These are phyloP conservation scores for Apodemia mormo DNA, from an alignment of 2,888 invertebrate species.

Conservation along the genomic window DNA sequence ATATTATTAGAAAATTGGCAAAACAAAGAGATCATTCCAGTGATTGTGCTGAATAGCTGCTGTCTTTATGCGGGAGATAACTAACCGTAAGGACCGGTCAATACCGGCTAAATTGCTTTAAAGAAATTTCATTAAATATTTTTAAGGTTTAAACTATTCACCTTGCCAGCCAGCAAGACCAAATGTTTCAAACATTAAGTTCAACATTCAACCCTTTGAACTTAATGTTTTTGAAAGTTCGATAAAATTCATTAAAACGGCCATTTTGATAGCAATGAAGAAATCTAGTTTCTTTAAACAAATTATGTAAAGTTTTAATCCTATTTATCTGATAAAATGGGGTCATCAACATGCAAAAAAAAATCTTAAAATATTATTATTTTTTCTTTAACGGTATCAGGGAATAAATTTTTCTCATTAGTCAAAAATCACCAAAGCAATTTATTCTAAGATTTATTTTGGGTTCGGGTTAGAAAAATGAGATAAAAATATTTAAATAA, in stretches of 20 bases:
- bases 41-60: not conserved
- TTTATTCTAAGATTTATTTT: conserved; percentile 36
- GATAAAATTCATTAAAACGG: too few species aligned
- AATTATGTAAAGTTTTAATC: not conserved
- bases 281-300: too few species aligned
- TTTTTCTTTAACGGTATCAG: not conserved
- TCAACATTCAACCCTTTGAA: too few species aligned
- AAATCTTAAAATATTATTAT: not conserved
- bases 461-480: conserved; percentile 27
- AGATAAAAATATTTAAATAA: conserved; percentile 33
- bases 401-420: conserved; percentile 38
- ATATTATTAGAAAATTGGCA: conserved; percentile 39
- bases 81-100: too few species aligned
- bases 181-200: too few species aligned
- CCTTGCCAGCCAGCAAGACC: too few species aligned
- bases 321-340: not conserved
- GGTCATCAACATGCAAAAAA: not conserved
- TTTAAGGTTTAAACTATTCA: too few species aligned
- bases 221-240: too few species aligned
- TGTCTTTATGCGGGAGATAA: too few species aligned
- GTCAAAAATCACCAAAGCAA: conserved; percentile 62
- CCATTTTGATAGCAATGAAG: too few species aligned
- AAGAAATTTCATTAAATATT: too few species aligned
- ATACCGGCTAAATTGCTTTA: too few species aligned
- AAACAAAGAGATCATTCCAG: conserved; percentile 21